Conservation (phyloP, 2,113 vertebrate genomes). For the Callocephalon fimbriatum region DNA sequence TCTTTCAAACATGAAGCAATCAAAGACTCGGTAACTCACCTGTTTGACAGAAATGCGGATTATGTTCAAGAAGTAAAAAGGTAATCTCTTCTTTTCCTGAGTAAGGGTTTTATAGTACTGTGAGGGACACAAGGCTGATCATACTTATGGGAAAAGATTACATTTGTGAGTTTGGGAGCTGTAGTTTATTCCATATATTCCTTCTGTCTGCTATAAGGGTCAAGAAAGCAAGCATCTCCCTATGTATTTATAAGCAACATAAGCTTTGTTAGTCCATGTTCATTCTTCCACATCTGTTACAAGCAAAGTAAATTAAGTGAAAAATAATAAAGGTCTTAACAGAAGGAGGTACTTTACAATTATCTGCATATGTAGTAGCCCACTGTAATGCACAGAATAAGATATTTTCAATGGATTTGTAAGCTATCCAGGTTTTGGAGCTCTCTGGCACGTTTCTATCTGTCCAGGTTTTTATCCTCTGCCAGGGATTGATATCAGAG, state of each 20-base stretch:
- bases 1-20: constrained; percentile 96
- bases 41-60: constrained; percentile 95
- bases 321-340: not conserved
- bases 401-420: not conserved
- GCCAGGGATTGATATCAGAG: not conserved
- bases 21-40: constrained; percentile 92
- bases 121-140: not conserved
- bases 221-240: not conserved
- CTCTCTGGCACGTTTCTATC: not conserved
- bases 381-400: not conserved
- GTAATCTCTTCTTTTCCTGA: constrained; percentile 75
- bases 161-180: not conserved
- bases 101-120: not conserved
- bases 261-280: not conserved
- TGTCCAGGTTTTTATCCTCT: constrained; percentile 22
- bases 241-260: not conserved
- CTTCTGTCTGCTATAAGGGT: not conserved
- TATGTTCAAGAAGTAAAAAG: constrained; percentile 97
- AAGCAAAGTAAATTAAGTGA: not conserved
- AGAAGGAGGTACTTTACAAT: not conserved
- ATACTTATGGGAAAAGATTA: not conserved
- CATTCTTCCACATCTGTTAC: not conserved
- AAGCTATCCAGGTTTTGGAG: not conserved
- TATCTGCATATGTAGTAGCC: not conserved
- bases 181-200: not conserved